Evolutionary conservation across 2,113 vertebrate species (phyloP).

Genomic region (Sorex fumeus): DNA sequence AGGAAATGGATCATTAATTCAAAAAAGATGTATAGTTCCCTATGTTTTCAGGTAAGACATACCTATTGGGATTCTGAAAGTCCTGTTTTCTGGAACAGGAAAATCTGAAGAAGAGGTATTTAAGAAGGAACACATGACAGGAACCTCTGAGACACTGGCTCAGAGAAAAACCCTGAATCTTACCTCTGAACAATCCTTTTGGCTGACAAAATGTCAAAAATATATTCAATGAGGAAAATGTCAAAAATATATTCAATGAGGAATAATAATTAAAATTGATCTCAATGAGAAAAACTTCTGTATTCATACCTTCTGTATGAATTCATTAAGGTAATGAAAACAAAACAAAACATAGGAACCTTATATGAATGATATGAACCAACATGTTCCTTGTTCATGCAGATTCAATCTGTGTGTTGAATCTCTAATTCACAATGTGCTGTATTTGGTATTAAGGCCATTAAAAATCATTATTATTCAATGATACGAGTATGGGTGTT

Average conservation of each 20-base stretch:
- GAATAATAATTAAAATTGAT: no score
- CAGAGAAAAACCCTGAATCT: not conserved
- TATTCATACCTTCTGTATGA: not conserved
- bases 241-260: not conserved
- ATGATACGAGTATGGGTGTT: not conserved
- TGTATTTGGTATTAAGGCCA: not conserved
- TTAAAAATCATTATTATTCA: not conserved
- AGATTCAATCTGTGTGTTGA: not conserved
- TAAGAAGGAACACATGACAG: not conserved
- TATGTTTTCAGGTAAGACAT: not conserved
- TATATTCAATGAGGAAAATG: not conserved
- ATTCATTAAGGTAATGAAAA: not conserved
- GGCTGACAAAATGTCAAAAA: not conserved
- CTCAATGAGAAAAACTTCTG: no score
- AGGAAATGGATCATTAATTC: no score
- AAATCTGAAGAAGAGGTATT: not conserved
- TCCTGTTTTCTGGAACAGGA: not conserved
- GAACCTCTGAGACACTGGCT: not conserved
- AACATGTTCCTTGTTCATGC: not conserved
- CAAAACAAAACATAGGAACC: not conserved
- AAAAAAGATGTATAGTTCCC: not conserved
- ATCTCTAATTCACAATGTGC: not conserved
- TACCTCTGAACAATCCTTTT: not conserved
- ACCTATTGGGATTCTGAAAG: not conserved
- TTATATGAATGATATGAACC: not conserved